Conservation (phyloP, 2,797 vertebrate genomes). For the Paratrypauchen microcephalus region DNA sequence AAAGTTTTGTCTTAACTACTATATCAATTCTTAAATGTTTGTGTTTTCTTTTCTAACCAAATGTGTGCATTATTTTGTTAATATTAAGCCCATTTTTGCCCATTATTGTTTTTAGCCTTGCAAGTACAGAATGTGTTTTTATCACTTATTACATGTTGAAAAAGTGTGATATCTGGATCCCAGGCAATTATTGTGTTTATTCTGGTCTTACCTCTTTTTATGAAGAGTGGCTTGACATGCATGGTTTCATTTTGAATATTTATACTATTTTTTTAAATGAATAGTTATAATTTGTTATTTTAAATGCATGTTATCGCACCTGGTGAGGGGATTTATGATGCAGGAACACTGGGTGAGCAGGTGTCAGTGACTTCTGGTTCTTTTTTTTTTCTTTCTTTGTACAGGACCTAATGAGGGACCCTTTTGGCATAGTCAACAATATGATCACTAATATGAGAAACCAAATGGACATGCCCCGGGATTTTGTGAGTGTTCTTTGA, state of each 20-base stretch:
- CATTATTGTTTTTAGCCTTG: neutral
- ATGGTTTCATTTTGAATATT: neutral
- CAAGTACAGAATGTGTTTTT: too few species aligned
- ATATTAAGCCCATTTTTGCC: neutral
- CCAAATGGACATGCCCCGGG: slow-evolving; percentile 82
- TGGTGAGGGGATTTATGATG: slow-evolving; percentile 35
- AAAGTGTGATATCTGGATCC: too few species aligned
- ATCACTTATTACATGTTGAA: too few species aligned
- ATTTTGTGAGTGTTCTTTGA: slow-evolving; percentile 79
- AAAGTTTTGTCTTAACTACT: too few species aligned
- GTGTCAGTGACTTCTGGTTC: slow-evolving; percentile 11
- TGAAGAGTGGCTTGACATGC: neutral
- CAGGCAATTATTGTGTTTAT: neutral
- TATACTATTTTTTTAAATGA: neutral
- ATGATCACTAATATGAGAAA: slow-evolving; percentile 86
- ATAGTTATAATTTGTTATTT: neutral
- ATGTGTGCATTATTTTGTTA: too few species aligned
- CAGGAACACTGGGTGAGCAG: slow-evolving; percentile 29
- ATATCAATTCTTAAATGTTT: too few species aligned
- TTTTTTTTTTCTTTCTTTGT: slow-evolving; percentile 7
- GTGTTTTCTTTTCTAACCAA: too few species aligned
- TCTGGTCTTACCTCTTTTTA: neutral
- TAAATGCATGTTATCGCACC: slow-evolving; percentile 20
- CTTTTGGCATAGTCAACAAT: slow-evolving; percentile 83
- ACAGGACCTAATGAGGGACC: slow-evolving; percentile 70